phyloP scores from a whole-genome alignment of 2,797 vertebrate genomes.

The Gymnocypris eckloni region DNA sequence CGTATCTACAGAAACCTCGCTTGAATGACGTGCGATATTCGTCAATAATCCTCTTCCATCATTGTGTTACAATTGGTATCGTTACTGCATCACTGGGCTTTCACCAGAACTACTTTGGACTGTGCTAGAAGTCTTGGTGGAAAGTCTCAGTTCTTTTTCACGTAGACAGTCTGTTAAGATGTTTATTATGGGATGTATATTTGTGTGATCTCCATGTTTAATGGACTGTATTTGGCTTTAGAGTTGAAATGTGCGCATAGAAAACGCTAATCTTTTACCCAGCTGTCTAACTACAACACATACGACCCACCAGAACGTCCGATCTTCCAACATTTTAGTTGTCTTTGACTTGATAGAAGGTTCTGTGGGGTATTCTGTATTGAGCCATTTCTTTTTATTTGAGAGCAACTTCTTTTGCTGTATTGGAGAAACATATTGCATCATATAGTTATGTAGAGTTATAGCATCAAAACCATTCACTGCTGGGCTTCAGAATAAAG shows the following conservation, averaged over 20 bases:
- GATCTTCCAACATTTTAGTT: not conserved
- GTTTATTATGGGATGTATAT: constrained; percentile 17
- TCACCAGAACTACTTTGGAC: constrained; percentile 12
- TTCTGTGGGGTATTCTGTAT: constrained; percentile 37
- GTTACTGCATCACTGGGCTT: constrained; percentile 21
- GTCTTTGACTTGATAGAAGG: not conserved
- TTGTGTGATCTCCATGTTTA: constrained; percentile 26
- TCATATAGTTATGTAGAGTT: constrained; percentile 14
- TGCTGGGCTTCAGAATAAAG: constrained; percentile 40
- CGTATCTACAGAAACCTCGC: constrained; percentile 9
- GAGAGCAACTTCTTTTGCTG: constrained; percentile 9
- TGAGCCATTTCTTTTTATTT: constrained; percentile 29
- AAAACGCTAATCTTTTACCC: not conserved
- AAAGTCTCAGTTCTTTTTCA: not conserved
- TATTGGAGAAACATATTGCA: constrained; percentile 18
- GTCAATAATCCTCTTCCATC: not conserved
- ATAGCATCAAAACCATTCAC: constrained; percentile 25
- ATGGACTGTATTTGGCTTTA: constrained; percentile 18
- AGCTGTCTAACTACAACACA: not conserved
- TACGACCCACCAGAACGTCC: not conserved
- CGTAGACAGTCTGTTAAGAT: not conserved
- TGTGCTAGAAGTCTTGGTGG: constrained; percentile 10
- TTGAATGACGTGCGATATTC: not conserved
- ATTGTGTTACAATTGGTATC: constrained; percentile 4
- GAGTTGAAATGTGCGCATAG: constrained; percentile 3